Evolutionary conservation across 2,113 vertebrate genomes (phyloP), one percentile per base, ranked within the genome.

Genomic region (Apeltes quadracus): DNA sequence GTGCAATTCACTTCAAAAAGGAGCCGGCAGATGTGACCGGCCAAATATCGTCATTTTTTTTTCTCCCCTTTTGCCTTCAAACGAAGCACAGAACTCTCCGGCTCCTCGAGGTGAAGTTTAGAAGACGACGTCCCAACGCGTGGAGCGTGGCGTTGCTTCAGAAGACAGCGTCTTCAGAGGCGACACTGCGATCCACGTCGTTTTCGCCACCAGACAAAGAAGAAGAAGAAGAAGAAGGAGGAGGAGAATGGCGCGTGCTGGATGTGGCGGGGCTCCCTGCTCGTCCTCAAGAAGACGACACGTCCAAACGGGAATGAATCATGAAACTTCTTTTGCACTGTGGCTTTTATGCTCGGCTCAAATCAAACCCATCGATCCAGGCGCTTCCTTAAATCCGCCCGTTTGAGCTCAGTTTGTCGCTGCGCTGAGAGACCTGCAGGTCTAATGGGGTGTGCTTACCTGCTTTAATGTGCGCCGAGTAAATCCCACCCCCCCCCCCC

Each of bases 381-480:
- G 3, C 2, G 2, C 71, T 82, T 75, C 62, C 46, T 78, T 76
- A 69, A 83, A 77, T 72, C 72, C 34, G 46, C 78, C 55, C 68
- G 68, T 75, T 67, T 79, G 72, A 44, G 77, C 72, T 79, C 57
- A 71, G 79, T 82, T 81, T 76, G 69, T 59, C 46, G 75, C 23
- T 66, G 83, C 61, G 74, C 77, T 84, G 75, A 87, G 73, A 82
- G 81, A 68, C 75, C 83, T 51, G 48, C 9, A 70, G 76, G 78
- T 61, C 68, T 80, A 80, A 79, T 84, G 83, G 74, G 78, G 79
- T 73, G 48, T 81, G 75, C 70, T 81, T 79, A 79, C 79, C 81
- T 75, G 69, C 77, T 79, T 86, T 86, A 81, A 88, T 83, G 81
- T 86, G 72, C n/a, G 12, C 86, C n/a, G 72, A 84, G 74, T 75